Percentiles rank a stretch among this genome's conserved stretches.
These are phyloP conservation scores for Luffia ferchaultella DNA, from an alignment of 2,888 invertebrate genomes.

Conservation along the genomic window DNA sequence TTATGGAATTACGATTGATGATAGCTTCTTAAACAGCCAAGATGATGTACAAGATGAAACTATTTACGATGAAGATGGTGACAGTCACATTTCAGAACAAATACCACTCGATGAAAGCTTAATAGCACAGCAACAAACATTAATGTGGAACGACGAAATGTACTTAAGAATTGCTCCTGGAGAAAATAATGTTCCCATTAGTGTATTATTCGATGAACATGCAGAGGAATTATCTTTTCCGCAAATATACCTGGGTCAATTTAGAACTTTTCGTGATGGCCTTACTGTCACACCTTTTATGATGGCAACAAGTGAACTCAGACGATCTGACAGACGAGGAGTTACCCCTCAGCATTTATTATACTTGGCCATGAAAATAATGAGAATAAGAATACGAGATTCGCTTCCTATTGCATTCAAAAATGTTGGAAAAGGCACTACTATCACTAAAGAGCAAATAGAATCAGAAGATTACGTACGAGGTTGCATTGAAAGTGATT, in stretches of 20 bases:
- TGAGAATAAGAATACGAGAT: constrained; percentile 12
- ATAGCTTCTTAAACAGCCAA: constrained; percentile 9
- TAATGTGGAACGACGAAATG: constrained; percentile 19
- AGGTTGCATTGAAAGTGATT: constrained; percentile 18
- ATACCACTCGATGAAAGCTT: constrained; percentile 17
- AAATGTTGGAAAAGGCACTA: constrained; percentile 15
- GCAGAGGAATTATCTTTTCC: constrained; percentile 26
- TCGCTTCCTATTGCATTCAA: constrained; percentile 16
- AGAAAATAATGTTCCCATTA: constrained; percentile 10
- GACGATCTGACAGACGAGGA: constrained; percentile 19
- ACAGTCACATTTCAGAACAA: constrained; percentile 14
- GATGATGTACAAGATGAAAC: constrained; percentile 11
- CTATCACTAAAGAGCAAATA: constrained; percentile 18
- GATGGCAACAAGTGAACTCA: constrained; percentile 13
- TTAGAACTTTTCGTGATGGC: constrained; percentile 13
- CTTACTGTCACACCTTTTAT: constrained; percentile 10
- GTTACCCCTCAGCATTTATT: constrained; percentile 17
- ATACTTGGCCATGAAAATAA: constrained; percentile 17
- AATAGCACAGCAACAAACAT: constrained; percentile 19
- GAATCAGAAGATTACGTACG: constrained; percentile 17
- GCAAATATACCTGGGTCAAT: constrained; percentile 17
- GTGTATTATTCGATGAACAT: constrained; percentile 20
- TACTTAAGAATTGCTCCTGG: constrained; percentile 17
- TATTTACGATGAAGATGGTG: constrained; percentile 11
- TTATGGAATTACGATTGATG: constrained; percentile 16